Conservation (phyloP, 2,113 vertebrate species). For the Lamprologus callipterus region DNA sequence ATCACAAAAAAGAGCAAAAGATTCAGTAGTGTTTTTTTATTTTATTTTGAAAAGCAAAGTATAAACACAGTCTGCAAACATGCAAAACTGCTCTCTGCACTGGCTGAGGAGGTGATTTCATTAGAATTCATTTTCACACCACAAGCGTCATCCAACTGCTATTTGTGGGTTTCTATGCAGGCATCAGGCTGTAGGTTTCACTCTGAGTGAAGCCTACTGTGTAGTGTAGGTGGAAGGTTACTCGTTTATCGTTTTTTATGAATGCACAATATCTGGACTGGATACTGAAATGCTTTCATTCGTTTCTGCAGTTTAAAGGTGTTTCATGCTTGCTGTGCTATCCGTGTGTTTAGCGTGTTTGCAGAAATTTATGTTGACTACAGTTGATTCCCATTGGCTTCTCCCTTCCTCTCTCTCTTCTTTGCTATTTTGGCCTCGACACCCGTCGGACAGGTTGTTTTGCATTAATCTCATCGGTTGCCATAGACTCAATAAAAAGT, state of each 20-base stretch:
- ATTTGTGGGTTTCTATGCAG: background rate
- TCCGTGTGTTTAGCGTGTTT: background rate
- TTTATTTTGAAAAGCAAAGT: background rate
- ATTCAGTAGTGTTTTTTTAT: background rate
- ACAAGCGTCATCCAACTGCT: background rate
- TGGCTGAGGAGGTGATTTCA: background rate
- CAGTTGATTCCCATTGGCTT: background rate
- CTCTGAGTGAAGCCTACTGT: rapidly evolving
- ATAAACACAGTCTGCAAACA: background rate
- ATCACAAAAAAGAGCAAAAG: background rate
- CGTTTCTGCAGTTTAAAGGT: background rate
- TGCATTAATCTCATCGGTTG: background rate
- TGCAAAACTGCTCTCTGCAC: background rate
- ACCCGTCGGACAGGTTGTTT: background rate
- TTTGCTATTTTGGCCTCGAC: background rate
- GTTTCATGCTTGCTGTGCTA: rapidly evolving
- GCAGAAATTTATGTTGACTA: background rate
- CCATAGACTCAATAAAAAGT: background rate
- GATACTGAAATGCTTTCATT: background rate
- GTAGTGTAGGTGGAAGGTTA: background rate
- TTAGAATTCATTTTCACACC: background rate
- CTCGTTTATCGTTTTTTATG: rapidly evolving
- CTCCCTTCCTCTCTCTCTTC: background rate
- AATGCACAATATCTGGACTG: background rate
- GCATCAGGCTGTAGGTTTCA: background rate